Conservation (phyloP, 2,113 vertebrate species). For the Sylvicapra grimmia region DNA sequence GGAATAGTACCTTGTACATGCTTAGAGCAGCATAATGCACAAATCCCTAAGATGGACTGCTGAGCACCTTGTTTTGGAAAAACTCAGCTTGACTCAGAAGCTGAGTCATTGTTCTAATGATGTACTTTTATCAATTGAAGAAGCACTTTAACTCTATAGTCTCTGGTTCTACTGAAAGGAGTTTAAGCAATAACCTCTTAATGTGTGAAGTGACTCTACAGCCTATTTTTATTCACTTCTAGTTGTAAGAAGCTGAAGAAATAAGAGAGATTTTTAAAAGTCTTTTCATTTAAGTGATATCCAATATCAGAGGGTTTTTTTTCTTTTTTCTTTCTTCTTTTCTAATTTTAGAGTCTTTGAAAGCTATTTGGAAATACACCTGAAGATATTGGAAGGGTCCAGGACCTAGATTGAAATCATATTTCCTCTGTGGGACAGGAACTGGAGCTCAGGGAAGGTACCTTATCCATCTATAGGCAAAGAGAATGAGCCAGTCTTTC, state of each 20-base stretch:
- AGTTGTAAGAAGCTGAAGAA: background rate
- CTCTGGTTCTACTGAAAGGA: background rate
- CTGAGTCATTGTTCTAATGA: conserved; percentile 32
- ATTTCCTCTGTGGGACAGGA: background rate
- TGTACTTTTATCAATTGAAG: conserved; percentile 2
- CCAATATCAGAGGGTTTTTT: background rate
- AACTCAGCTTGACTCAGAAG: conserved; percentile 5
- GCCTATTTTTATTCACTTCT: conserved; percentile 4
- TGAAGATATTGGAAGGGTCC: background rate
- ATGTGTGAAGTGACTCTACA: background rate
- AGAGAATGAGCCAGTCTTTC: background rate
- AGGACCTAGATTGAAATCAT: background rate
- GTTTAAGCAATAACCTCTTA: background rate
- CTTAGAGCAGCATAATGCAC: background rate
- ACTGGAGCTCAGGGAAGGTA: background rate
- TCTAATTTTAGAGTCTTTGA: background rate
- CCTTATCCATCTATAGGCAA: background rate
- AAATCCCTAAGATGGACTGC: background rate
- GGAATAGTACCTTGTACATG: background rate
- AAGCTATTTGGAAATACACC: background rate
- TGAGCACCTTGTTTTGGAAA: background rate
- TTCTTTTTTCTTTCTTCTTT: background rate
- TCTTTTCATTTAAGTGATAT: background rate
- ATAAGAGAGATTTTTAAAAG: background rate
- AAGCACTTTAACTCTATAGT: conserved; percentile 19